Base-by-base conservation (phyloP, 2,888 invertebrate species). In the Diachrysia chrysitis region DNA sequence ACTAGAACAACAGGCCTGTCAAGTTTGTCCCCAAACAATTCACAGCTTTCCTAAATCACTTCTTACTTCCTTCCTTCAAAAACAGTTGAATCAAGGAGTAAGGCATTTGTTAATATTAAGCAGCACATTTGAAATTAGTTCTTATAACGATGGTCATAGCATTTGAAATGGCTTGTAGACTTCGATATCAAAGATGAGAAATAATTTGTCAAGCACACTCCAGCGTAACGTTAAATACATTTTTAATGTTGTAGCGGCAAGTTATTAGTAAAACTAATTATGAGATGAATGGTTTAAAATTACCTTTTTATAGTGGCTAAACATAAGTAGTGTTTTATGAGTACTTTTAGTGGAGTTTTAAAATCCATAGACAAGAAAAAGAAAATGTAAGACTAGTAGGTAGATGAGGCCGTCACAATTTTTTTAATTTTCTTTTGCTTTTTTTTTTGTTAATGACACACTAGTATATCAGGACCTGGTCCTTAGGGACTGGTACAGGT, bases 131-230 rank as follows among this genome's bases (percentile, higher is more conserved):
- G 2, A 48, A 48, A 19, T 48, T 19, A 48, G n/a, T 9, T 51
- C 55, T n/a, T 65, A 62, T 37, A 29, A 0, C 0, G 1, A 2
- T 10, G 0, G 0, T 0, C 12, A 17, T 76, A 73, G 46, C 9
- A 57, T 4, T n/a, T 21, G 46, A 0, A 65, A 62, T 53, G 16
- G 35, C 51, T 1, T 37, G 29, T 10, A 10, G 19, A 10, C 4
- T 7, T n/a, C 1, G n/a, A 3, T 37, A 17, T 35, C 7, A 37
- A 55, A 0, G 12, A 58, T 71, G 42, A 37, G 23, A 54, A 63
- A 58, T 55, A 4, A 65, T 23, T 71, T 53, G 25, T 53, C 25
- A 51, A 19, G 61, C 35, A 76, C 71, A 23, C 19, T 58, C 19
- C 19, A 35, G 46, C 25, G n/a, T 60, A 60, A 51, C 23, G 37